A percentile compares a stretch with the other conserved stretches of the same genome.
phyloP scores from a whole-genome alignment of 1,140 invertebrate species.

The Chlorops oryzae region DNA sequence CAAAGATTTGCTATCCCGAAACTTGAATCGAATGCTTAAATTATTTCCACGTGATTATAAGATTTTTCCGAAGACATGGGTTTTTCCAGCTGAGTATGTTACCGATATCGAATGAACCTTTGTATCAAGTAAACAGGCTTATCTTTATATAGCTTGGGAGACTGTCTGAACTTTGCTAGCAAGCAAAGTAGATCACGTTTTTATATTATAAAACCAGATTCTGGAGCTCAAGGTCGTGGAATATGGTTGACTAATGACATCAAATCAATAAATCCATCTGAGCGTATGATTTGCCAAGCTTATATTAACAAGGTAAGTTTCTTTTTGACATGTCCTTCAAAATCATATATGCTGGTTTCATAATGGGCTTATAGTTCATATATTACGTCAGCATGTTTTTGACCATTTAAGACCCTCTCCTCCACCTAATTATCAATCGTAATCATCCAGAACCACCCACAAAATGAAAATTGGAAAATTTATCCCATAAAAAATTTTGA shows the following conservation, averaged over 20 bases:
- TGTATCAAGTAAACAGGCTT: too few relatives aligned
- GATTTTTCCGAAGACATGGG: constrained; percentile 91
- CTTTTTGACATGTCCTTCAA: not conserved
- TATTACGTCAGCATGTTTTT: not conserved
- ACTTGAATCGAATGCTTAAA: constrained; percentile 79
- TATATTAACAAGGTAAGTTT: constrained; percentile 58
- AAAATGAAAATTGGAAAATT: too few relatives aligned
- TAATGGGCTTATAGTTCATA: not conserved
- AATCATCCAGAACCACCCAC: too few relatives aligned
- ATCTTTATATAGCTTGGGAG: constrained; percentile 33
- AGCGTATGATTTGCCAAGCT: constrained; percentile 78
- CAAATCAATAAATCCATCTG: constrained; percentile 69
- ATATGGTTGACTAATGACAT: constrained; percentile 73
- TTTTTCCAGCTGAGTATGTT: constrained; percentile 78
- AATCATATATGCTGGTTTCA: not conserved
- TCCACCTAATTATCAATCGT: too few relatives aligned
- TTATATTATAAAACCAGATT: constrained; percentile 84
- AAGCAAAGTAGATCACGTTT: constrained; percentile 68
- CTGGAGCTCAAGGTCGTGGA: constrained; percentile 77
- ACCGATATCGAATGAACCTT: not conserved
- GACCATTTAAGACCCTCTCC: too few relatives aligned
- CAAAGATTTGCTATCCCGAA: constrained; percentile 77
- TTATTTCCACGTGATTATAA: constrained; percentile 82
- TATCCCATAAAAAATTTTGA: too few relatives aligned
- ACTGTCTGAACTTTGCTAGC: constrained; percentile 40